Base-by-base conservation (phyloP, 2,888 invertebrate species). In the Nomada hirtipes region DNA sequence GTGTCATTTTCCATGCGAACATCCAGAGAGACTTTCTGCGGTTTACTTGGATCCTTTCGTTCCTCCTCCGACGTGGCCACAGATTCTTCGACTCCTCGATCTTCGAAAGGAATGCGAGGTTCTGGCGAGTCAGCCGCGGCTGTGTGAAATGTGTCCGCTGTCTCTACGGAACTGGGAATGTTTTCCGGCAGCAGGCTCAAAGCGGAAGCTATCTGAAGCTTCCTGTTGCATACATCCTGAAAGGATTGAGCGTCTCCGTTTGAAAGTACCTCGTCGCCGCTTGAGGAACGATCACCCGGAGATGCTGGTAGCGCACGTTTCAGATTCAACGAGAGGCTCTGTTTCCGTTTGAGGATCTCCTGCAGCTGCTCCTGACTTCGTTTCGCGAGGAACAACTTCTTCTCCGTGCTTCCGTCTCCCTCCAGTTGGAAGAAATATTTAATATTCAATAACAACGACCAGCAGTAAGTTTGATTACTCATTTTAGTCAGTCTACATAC, bases 71-170 rank as follows among this genome's bases (percentile, higher is more conserved):
- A 2, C 1, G 55, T 26, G 2, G 15, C 13, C 10, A 64, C 52
- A 2, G 67, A 55, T 1, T 72, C 73, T 42, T 60, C 79, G 26
- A 20, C 18, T 4, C 61, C 15, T 10, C 26, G 4, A 44, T 86
- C 65, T 15, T 82, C 85, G 55, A 88, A 88, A 0, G 36, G 70
- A 20, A 81, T 67, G 2, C 74, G 78, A 36, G 81, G 70, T 86
- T 91, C 93, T 75, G 92, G 94, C 78, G 89, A 95, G 83, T 95
- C 95, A 0, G 96, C 95, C 9, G 96, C 95, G 0, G 97, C 97
- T 26, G 97, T 97, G 94, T 97, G 97, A 94, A 96, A 97, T 0
- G 97, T 96, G 89, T 96, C 97, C 82, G 95, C 96, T 73, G 96
- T 94, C 26, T 94, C 95, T 20, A 93, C 78, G 4, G 92, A 91